Evolutionary conservation across 2,113 vertebrate species (phyloP).

Genomic region (Tor tambroides): DNA sequence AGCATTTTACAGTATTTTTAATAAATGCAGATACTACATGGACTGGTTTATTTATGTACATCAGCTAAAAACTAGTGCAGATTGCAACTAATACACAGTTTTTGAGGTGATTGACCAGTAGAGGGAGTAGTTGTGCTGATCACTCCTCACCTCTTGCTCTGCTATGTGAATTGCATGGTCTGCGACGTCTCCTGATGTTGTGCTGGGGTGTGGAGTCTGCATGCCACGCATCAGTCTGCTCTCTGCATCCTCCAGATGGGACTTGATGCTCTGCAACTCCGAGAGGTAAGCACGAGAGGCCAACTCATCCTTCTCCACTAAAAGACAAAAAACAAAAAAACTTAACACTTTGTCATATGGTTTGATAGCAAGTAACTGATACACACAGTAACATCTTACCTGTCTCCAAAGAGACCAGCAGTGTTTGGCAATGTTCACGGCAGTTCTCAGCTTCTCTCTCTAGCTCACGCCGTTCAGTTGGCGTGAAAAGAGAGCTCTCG

Average conservation of each 20-base stretch:
- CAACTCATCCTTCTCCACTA: conserved; percentile 95
- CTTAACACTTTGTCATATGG: background rate
- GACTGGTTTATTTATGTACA: background rate
- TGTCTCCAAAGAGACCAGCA: conserved; percentile 89
- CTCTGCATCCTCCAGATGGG: conserved; percentile 86
- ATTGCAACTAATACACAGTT: background rate
- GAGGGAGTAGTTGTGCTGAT: conserved; percentile 48
- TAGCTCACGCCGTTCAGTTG: conserved; percentile 81
- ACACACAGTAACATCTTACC: conserved; percentile 71
- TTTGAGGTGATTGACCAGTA: conserved; percentile 50
- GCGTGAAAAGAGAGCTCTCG: conserved; percentile 87
- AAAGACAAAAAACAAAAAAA: background rate
- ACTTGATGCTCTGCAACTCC: conserved; percentile 85
- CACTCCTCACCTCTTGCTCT: conserved; percentile 87
- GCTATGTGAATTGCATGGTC: conserved; percentile 80
- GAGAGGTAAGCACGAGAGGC: conserved; percentile 85
- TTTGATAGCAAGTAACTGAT: background rate
- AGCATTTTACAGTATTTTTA: background rate
- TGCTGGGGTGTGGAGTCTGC: conserved; percentile 75
- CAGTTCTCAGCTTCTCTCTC: conserved; percentile 86
- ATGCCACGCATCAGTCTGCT: conserved; percentile 81
- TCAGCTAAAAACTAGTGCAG: background rate
- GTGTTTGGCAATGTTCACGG: conserved; percentile 83
- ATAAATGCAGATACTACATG: background rate
- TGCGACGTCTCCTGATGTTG: conserved; percentile 69